Evolutionary conservation across 2,113 vertebrate species (phyloP).

Genomic region (Ctenomys sociabilis): DNA sequence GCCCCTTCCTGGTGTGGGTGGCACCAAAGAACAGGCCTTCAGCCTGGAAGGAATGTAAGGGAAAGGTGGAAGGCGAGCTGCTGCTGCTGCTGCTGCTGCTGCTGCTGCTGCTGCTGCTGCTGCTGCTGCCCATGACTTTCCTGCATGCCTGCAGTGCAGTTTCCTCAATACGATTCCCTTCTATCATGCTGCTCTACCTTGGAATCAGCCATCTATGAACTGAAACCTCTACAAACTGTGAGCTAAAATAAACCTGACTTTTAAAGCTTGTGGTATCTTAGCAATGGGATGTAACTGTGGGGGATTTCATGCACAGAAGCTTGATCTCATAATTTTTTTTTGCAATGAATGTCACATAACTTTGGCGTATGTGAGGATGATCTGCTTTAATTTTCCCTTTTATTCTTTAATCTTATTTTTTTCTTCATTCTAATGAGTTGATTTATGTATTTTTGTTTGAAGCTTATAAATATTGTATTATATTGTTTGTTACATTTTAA

Average conservation of each 20-base stretch:
- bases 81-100: background rate
- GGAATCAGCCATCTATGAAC: background rate
- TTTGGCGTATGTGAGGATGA: background rate
- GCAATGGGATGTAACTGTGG: background rate
- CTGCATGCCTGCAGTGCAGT: background rate
- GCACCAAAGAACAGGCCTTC: too few species aligned
- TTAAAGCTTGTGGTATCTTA: background rate
- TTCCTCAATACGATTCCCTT: background rate
- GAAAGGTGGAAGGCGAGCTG: too few species aligned
- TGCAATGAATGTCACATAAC: background rate
- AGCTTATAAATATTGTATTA: background rate
- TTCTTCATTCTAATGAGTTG: background rate
- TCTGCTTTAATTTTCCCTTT: slow-evolving; percentile 14
- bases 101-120: background rate
- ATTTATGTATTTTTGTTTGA: background rate
- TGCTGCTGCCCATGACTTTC: background rate
- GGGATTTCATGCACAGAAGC: background rate
- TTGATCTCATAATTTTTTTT: background rate
- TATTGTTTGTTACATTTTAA: background rate
- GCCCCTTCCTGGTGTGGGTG: too few species aligned
- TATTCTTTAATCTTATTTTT: background rate
- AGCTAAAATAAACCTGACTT: background rate
- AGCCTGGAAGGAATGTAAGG: too few species aligned
- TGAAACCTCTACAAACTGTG: background rate
- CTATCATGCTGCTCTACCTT: background rate